Evolutionary conservation across 2,797 vertebrate species (phyloP).

Genomic region (Thripadectes ignobilis): DNA sequence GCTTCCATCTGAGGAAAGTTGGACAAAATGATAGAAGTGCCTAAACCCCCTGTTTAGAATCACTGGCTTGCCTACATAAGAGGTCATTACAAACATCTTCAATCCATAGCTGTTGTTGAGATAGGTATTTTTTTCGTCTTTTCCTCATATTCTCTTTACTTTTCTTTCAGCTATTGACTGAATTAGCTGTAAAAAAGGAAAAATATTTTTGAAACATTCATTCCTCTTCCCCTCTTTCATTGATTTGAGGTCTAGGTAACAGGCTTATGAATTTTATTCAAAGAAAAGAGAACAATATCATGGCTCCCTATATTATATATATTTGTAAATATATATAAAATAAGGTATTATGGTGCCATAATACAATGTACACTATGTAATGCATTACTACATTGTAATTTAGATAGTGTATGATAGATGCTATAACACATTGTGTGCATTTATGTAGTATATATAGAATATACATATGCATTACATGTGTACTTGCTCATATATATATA

Average conservation of each 20-base stretch:
- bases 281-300: neutral
- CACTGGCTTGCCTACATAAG: neutral
- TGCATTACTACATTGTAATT: neutral
- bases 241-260: neutral
- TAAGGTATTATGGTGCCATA: neutral
- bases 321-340: too few species aligned
- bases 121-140: neutral
- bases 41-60: neutral
- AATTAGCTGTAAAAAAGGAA: neutral
- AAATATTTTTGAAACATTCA: neutral
- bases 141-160: neutral
- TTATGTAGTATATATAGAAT: neutral
- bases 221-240: neutral
- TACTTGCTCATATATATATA: neutral
- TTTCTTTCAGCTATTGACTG: neutral
- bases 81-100: neutral
- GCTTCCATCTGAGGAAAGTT: neutral
- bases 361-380: neutral
- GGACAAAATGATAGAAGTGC: neutral
- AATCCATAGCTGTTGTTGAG: neutral
- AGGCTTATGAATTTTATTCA: neutral
- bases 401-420: neutral
- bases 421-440: neutral
- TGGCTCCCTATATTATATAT: neutral
- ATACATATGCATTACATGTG: neutral